phyloP scores from a whole-genome alignment of 2,113 vertebrate species.

The Nematolebias whitei region DNA sequence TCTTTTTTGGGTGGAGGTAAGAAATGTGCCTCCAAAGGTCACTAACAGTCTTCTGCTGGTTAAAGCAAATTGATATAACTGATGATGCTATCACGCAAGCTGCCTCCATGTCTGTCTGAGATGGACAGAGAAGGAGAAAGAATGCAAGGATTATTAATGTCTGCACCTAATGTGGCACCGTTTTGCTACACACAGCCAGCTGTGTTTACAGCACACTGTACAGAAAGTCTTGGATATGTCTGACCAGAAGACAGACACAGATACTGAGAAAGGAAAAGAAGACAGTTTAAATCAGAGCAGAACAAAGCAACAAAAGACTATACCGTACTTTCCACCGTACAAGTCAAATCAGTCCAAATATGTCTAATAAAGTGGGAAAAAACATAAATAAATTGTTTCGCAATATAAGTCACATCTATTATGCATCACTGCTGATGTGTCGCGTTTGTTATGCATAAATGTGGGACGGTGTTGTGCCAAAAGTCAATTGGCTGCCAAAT shows the following conservation, averaged over 20 bases:
- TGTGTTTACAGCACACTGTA: conserved; percentile 52
- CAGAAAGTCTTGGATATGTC: conserved; percentile 45
- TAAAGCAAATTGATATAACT: not conserved
- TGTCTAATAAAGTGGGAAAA: no score
- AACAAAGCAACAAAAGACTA: conserved; percentile 5
- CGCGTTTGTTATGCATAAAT: no score
- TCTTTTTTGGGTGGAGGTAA: conserved; percentile 1
- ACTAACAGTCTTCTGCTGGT: not conserved
- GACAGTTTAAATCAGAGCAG: not conserved
- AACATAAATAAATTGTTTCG: no score
- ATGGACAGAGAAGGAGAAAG: not conserved
- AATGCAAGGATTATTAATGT: conserved; percentile 23
- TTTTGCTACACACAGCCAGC: conserved; percentile 41
- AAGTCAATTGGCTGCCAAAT: no score
- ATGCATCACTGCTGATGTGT: no score
- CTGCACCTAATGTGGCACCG: conserved; percentile 28
- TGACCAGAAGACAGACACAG: conserved; percentile 29
- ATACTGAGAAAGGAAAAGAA: conserved; percentile 23
- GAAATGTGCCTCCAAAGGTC: conserved; percentile 4
- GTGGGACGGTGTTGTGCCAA: no score
- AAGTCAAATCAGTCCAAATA: no score
- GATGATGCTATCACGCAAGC: conserved; percentile 4
- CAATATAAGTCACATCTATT: no score
- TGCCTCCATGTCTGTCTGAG: not conserved
- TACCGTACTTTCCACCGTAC: no score